phyloP scores from a whole-genome alignment of 1,140 invertebrate species.

The Anthonomus grandis region DNA sequence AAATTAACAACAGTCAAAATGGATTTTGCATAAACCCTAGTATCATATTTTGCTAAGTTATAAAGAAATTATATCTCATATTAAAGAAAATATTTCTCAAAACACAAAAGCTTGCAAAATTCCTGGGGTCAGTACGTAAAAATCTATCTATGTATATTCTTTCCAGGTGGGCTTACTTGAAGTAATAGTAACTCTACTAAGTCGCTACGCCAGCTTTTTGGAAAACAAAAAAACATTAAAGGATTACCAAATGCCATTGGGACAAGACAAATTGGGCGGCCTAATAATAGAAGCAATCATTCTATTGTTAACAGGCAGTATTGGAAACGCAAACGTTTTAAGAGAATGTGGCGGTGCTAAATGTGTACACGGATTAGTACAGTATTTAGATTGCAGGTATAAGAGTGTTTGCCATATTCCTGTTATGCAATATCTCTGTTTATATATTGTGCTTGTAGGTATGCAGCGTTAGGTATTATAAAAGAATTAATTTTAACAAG shows the following conservation, averaged over 20 bases:
- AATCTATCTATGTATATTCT: no score
- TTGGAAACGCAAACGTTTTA: slow-evolving; percentile 88
- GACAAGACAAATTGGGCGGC: slow-evolving; percentile 75
- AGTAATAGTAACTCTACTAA: slow-evolving; percentile 92
- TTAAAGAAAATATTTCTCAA: no score
- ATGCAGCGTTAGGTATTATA: slow-evolving; percentile 57
- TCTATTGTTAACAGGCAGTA: slow-evolving; percentile 73
- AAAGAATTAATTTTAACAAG: slow-evolving; percentile 85
- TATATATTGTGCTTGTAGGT: slow-evolving; percentile 2
- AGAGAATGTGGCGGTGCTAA: slow-evolving; percentile 88
- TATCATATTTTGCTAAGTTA: no score
- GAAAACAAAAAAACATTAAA: slow-evolving; percentile 56
- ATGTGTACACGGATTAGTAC: slow-evolving; percentile 86
- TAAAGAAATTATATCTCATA: no score
- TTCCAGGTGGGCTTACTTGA: slow-evolving; percentile 96
- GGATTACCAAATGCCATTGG: slow-evolving; percentile 57
- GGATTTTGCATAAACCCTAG: no score
- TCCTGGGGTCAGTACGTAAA: no score
- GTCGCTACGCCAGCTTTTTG: slow-evolving; percentile 76
- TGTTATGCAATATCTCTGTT: slow-evolving; percentile 52
- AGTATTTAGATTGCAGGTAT: slow-evolving; percentile 79
- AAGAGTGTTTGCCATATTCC: slow-evolving; percentile 55
- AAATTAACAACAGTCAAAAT: no score
- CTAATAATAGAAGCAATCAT: slow-evolving; percentile 86
- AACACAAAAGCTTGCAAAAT: no score